Percentiles rank a stretch among this genome's conserved stretches.
phyloP scores from a whole-genome alignment of 1,140 invertebrate genomes.

The Caenorhabditis briggsae region DNA sequence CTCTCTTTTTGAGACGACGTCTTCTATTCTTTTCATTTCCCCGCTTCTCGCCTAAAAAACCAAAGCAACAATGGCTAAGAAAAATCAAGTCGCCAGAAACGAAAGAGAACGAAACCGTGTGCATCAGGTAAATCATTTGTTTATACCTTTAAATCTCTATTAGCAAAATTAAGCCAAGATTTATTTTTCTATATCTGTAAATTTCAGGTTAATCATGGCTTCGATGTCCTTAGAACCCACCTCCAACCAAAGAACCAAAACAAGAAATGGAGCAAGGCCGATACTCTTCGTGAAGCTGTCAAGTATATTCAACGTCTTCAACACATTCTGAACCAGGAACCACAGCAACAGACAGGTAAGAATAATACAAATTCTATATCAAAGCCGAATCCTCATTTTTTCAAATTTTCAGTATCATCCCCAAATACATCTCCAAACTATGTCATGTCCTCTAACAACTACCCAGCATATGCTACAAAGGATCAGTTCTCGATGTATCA shows the following conservation, averaged over 20 bases:
- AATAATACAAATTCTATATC: background rate
- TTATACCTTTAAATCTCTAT: too few relatives aligned
- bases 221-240: slow-evolving; percentile 53
- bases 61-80: background rate
- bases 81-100: slow-evolving; percentile 52
- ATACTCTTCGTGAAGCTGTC: slow-evolving; percentile 63
- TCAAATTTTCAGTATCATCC: slow-evolving; percentile 23
- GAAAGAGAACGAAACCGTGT: slow-evolving; percentile 63
- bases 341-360: slow-evolving; percentile 19
- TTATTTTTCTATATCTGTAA: background rate
- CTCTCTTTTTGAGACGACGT: too few relatives aligned
- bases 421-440: slow-evolving; percentile 14
- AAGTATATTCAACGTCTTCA: slow-evolving; percentile 58
- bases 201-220: slow-evolving; percentile 62
- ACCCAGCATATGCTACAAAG: background rate
- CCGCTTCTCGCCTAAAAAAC: background rate
- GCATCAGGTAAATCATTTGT: slow-evolving; percentile 36
- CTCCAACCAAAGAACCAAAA: slow-evolving; percentile 38
- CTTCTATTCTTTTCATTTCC: background rate
- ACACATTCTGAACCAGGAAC: slow-evolving; percentile 35
- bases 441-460: background rate
- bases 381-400: too few relatives aligned
- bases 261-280: slow-evolving; percentile 65
- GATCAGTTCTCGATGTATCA: slow-evolving; percentile 19
- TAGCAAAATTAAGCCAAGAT: too few relatives aligned